Conservation (phyloP, 2,888 invertebrate genomes). For the Elegia similella region DNA sequence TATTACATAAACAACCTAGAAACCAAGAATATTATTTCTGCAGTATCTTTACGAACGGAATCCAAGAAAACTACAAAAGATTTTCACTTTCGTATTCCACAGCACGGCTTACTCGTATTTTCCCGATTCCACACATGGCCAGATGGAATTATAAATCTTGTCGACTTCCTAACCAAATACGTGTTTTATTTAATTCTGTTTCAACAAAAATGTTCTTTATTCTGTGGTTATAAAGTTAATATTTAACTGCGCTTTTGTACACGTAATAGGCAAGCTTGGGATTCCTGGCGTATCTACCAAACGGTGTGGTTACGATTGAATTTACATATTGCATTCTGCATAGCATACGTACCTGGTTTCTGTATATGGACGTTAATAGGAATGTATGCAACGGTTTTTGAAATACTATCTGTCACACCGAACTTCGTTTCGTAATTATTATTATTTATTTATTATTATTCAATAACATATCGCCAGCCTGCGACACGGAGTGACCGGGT, state of each 20-base stretch:
- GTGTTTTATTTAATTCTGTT: conserved; percentile 3
- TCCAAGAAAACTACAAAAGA: conserved; percentile 5
- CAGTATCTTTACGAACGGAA: conserved; percentile 11
- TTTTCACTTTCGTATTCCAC: conserved; percentile 10
- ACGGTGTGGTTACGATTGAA: conserved; percentile 48
- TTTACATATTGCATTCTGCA: conserved; percentile 67
- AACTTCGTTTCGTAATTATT: no score
- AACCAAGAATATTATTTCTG: background rate
- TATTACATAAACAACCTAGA: background rate
- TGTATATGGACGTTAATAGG: background rate
- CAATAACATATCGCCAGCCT: no score
- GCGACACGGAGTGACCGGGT: no score
- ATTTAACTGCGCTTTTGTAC: background rate
- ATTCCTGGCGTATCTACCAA: conserved; percentile 42
- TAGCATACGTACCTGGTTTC: background rate
- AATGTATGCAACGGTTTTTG: background rate
- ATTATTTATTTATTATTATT: no score
- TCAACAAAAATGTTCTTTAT: background rate
- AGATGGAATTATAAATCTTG: conserved; percentile 8
- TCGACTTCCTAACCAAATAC: conserved; percentile 9
- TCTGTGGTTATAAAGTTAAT: background rate
- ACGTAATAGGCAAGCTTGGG: conserved; percentile 36
- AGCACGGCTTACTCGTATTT: conserved; percentile 6
- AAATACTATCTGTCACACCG: no score
- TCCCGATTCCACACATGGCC: conserved; percentile 11